phyloP scores from a whole-genome alignment of 2,113 vertebrate genomes.

The Dolichallabes microphthalmus region DNA sequence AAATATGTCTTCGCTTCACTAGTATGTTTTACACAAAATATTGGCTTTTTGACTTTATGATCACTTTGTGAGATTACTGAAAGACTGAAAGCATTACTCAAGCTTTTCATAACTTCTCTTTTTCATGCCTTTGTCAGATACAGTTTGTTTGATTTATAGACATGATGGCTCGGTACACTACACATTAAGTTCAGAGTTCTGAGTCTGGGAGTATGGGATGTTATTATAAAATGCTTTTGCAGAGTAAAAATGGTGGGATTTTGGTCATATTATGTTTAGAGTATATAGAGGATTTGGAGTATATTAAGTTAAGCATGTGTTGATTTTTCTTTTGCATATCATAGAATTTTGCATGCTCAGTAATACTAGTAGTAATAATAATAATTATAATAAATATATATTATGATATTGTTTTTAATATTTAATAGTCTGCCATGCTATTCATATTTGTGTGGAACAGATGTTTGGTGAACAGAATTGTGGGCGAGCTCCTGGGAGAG shows the following conservation, averaged over 20 bases:
- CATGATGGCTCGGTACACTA: neutral
- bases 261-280: neutral
- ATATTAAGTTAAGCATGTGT: neutral
- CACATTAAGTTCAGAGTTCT: neutral
- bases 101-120: neutral
- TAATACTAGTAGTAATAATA: too few relatives aligned
- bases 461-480: neutral
- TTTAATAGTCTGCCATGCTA: neutral
- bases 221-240: neutral
- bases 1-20: constrained; percentile 91
- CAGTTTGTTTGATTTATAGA: constrained; percentile 3
- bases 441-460: neutral
- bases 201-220: neutral
- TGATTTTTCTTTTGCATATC: neutral
- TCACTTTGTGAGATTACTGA: neutral
- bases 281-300: too few relatives aligned
- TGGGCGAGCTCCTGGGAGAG: neutral
- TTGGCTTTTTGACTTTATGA: neutral
- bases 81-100: neutral
- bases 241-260: neutral
- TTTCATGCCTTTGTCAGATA: neutral
- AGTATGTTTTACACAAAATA: constrained; percentile 72
- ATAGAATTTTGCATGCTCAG: neutral
- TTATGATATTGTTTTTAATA: neutral
- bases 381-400: too few relatives aligned